These are phyloP conservation scores for Prenolepis imparis DNA, from an alignment of 2,888 invertebrate genomes.

Conservation along the genomic window DNA sequence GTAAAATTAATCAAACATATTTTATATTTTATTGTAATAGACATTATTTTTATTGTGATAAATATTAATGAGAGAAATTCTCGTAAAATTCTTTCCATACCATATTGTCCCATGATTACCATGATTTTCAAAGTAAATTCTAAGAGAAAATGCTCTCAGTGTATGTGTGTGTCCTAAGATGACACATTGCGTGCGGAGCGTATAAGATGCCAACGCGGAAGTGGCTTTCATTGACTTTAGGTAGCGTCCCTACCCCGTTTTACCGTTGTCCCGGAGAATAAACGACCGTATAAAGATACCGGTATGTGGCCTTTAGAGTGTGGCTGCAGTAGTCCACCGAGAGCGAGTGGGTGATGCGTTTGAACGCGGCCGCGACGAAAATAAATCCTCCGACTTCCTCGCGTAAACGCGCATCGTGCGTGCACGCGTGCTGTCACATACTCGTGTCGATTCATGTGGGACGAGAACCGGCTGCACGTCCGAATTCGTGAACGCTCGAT, in stretches of 20 bases:
- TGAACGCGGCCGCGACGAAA: constrained; percentile 73
- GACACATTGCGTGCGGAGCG: not conserved
- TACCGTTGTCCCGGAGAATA: constrained; percentile 42
- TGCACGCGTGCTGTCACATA: constrained; percentile 30
- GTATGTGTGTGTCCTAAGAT: not conserved
- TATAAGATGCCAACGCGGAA: constrained; percentile 27
- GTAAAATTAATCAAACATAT: no score
- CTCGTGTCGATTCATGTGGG: constrained; percentile 21
- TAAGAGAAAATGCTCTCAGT: no score
- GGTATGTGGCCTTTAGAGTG: constrained; percentile 49
- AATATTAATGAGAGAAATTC: no score
- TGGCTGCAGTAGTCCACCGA: constrained; percentile 54
- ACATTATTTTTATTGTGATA: no score
- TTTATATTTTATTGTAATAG: no score
- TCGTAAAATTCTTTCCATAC: no score
- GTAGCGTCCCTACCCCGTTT: constrained; percentile 21
- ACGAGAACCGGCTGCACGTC: constrained; percentile 43
- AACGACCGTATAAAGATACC: constrained; percentile 49
- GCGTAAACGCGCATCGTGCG: constrained; percentile 53
- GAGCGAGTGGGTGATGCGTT: constrained; percentile 67
- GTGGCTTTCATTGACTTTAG: constrained; percentile 43
- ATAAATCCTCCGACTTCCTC: constrained; percentile 77
- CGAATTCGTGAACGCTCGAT: constrained; percentile 28
- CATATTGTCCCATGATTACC: no score
- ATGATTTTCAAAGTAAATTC: no score